Evolutionary conservation across 2,888 invertebrate genomes (phyloP).

Genomic region (Cataglyphis altisquamis): DNA sequence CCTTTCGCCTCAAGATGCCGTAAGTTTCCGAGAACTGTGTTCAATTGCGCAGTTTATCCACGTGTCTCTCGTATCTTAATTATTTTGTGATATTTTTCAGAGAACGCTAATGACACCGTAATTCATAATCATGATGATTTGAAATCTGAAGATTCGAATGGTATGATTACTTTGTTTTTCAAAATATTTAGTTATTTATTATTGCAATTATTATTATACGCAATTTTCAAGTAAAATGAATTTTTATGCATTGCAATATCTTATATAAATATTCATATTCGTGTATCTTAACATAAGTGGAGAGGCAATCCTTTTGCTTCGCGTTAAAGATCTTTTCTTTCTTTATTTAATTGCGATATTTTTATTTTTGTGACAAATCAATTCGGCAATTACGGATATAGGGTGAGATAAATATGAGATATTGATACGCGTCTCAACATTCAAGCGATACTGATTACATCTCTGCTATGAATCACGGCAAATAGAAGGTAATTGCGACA

Average conservation of each 20-base stretch:
- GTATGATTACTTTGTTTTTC: constrained; percentile 5
- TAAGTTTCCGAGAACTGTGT: constrained; percentile 69
- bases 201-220: not conserved
- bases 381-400: constrained; percentile 2
- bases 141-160: not conserved
- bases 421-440: constrained; percentile 6
- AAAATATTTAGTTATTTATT: not conserved
- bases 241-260: not conserved
- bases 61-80: not conserved
- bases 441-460: constrained; percentile 38
- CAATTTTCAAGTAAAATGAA: not conserved
- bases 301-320: not conserved
- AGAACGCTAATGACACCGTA: constrained; percentile 67
- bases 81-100: constrained; percentile 61
- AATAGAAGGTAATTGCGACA: constrained; percentile 37
- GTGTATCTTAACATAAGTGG: not conserved
- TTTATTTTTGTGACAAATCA: not conserved
- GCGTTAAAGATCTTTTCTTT: not conserved
- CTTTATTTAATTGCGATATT: not conserved
- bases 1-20: constrained; percentile 75
- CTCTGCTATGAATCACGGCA: constrained; percentile 7
- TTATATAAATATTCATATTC: not conserved
- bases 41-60: not conserved
- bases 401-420: not conserved
- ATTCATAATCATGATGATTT: constrained; percentile 51